Percentiles rank a stretch among this genome's conserved stretches.
Evolutionary conservation across 92 coral and sea anemone genomes (phyloP).

Genomic region (Hydrozoanthus gracilis): DNA sequence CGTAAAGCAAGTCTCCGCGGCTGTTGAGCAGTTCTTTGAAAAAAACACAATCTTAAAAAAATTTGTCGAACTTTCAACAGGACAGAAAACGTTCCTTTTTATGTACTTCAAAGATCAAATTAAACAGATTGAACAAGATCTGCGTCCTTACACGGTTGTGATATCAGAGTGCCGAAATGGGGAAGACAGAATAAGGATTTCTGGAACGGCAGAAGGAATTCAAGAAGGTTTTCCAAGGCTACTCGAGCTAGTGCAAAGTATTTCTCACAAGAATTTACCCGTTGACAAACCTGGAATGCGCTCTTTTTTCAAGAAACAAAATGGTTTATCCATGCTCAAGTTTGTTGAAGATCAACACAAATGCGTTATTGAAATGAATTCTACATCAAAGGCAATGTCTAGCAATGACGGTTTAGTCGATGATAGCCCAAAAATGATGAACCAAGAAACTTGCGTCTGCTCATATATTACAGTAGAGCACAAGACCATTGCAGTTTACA

Average conservation of each 20-base stretch:
- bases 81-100: slow-evolving; percentile 52
- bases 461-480: slow-evolving; percentile 31
- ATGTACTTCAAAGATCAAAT: slow-evolving; percentile 50
- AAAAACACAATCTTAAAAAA: slow-evolving; percentile 70
- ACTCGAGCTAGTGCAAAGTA: slow-evolving; percentile 22
- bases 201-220: slow-evolving; percentile 77
- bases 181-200: slow-evolving; percentile 44
- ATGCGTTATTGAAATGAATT: slow-evolving; percentile 51
- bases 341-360: slow-evolving; percentile 43
- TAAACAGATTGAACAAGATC: slow-evolving; percentile 37
- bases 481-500: slow-evolving; percentile 32
- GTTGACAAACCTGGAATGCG: slow-evolving; percentile 79
- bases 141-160: slow-evolving; percentile 42
- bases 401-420: background rate
- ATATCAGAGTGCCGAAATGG: slow-evolving; percentile 44
- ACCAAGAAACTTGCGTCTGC: slow-evolving; percentile 29
- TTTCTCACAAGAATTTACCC: slow-evolving; percentile 32
- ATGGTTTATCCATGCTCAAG: slow-evolving; percentile 44
- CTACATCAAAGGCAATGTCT: background rate
- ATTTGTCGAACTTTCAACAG: slow-evolving; percentile 43
- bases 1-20: slow-evolving; percentile 36
- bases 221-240: slow-evolving; percentile 31
- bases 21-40: slow-evolving; percentile 60
- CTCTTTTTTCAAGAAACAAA: slow-evolving; percentile 43
- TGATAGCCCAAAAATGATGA: background rate